Percentiles rank a stretch among this genome's conserved stretches.
phyloP scores from a whole-genome alignment of 1,140 invertebrate species.

The Trichonephila inaurata region DNA sequence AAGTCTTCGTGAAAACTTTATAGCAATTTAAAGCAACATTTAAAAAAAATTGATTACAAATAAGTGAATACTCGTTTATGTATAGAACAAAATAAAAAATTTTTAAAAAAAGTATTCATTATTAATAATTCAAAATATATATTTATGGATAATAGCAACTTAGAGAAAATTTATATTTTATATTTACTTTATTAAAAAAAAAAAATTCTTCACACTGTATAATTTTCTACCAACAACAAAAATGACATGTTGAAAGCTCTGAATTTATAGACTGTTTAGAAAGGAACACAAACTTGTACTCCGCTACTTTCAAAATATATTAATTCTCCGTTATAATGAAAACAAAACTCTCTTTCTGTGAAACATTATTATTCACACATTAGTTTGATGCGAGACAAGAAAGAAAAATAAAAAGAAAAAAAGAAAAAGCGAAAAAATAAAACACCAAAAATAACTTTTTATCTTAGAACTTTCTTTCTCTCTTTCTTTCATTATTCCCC shows the following conservation, averaged over 20 bases:
- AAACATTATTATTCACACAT: slow-evolving; percentile 55
- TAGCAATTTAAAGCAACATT: no score
- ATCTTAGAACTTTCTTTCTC: slow-evolving; percentile 43
- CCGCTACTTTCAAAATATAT: slow-evolving; percentile 7
- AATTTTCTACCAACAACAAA: neutral
- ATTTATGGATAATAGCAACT: no score
- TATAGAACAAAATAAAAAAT: no score
- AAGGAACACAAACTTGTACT: neutral
- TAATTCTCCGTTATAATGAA: neutral
- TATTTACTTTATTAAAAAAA: no score
- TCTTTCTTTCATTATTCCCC: slow-evolving; percentile 64
- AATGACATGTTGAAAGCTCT: neutral
- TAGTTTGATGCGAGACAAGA: slow-evolving; percentile 6
- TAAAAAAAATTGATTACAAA: no score
- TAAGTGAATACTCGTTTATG: no score
- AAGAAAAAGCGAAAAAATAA: neutral
- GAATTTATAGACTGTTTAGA: neutral
- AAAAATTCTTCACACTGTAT: no score
- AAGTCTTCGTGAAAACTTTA: no score
- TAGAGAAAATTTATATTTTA: no score
- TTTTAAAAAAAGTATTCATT: neutral
- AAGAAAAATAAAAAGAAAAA: no score
- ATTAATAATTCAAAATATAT: neutral
- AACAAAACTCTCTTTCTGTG: neutral
- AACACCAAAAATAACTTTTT: slow-evolving; percentile 64